phyloP scores from a whole-genome alignment of 1,140 invertebrate species.

The Bombus consobrinus region DNA sequence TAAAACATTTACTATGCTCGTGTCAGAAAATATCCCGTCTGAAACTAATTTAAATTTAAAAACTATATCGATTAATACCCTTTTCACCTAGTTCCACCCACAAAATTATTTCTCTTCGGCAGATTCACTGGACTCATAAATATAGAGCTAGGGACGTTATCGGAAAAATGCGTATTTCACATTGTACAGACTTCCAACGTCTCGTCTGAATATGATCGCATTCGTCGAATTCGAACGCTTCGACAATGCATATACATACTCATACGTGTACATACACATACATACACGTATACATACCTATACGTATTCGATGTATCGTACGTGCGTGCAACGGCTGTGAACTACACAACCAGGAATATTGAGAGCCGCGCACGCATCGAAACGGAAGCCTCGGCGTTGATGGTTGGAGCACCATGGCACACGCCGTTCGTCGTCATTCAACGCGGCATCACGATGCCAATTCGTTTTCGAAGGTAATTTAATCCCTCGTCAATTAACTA shows the following conservation, averaged over 20 bases:
- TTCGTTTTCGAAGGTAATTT: conserved; percentile 36
- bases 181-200: not conserved
- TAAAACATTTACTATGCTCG: not conserved
- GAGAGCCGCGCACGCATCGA: not conserved
- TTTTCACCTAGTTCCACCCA: too few species aligned
- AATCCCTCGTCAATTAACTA: conserved; percentile 30
- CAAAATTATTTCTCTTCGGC: not conserved
- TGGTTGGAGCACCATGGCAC: not conserved
- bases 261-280: too few species aligned
- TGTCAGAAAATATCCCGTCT: too few species aligned
- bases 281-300: too few species aligned
- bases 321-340: not conserved
- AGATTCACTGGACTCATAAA: not conserved
- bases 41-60: too few species aligned
- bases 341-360: conserved; percentile 4
- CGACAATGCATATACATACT: not conserved
- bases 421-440: conserved; percentile 6
- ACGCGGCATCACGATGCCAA: conserved; percentile 5
- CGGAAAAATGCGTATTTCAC: too few species aligned
- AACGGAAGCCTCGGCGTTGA: not conserved
- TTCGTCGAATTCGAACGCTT: not conserved
- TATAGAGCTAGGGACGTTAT: not conserved
- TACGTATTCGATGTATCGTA: not conserved
- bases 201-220: not conserved
- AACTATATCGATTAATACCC: too few species aligned